Percentiles rank a stretch among this genome's conserved stretches.
Evolutionary conservation across 2,888 invertebrate species (phyloP).

Genomic region (Parnassius smintheus): DNA sequence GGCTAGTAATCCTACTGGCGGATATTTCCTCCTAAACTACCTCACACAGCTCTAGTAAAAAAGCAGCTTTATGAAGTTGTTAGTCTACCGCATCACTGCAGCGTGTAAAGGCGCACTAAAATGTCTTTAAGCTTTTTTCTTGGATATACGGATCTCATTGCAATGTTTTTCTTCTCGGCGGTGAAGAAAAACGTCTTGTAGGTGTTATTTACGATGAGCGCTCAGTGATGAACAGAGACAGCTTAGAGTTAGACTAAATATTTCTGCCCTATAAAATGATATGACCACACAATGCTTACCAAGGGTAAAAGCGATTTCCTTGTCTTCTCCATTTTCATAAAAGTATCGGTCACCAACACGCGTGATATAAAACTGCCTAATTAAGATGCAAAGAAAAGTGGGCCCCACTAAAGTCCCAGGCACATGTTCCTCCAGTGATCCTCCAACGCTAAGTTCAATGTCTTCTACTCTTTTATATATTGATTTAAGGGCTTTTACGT

Average conservation of each 20-base stretch:
- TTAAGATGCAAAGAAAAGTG: slow-evolving; percentile 26
- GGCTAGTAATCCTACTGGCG: no score
- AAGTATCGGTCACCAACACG: slow-evolving; percentile 27
- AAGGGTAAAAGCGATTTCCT: slow-evolving; percentile 12
- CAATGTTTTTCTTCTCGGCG: no score
- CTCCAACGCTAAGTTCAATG: slow-evolving; percentile 26
- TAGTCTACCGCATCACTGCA: no score
- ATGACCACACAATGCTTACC: slow-evolving; percentile 5
- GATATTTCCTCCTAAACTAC: no score
- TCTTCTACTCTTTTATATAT: slow-evolving; percentile 24
- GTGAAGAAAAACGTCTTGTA: no score
- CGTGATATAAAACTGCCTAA: slow-evolving; percentile 20
- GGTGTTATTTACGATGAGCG: no score
- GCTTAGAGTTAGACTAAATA: not conserved
- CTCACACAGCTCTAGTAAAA: no score
- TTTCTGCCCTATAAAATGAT: not conserved
- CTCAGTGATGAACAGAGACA: no score
- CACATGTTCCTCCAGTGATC: slow-evolving; percentile 20
- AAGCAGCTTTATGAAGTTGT: no score
- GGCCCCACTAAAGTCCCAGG: slow-evolving; percentile 22
- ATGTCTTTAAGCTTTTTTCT: no score
- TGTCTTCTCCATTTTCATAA: slow-evolving; percentile 25
- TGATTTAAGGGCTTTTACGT: slow-evolving; percentile 13
- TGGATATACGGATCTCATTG: no score
- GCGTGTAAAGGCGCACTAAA: no score